phyloP scores from a whole-genome alignment of 2,113 vertebrate genomes.

The Centrocercus urophasianus region DNA sequence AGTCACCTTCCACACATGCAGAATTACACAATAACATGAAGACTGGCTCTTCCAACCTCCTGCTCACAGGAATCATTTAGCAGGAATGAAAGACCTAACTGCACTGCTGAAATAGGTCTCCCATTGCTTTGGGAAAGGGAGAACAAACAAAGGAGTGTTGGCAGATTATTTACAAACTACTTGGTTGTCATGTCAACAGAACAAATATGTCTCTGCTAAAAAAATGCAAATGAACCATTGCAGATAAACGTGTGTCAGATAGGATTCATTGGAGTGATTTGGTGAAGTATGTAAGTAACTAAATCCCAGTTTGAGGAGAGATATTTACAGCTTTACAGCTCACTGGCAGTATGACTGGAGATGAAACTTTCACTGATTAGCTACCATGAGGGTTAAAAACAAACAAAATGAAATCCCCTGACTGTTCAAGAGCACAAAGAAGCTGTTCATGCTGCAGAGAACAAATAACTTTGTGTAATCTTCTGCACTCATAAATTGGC shows the following conservation, averaged over 20 bases:
- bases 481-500: not conserved
- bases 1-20: not conserved
- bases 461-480: not conserved
- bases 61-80: not conserved
- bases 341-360: not conserved
- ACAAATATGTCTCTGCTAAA: not conserved
- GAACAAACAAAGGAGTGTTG: not conserved
- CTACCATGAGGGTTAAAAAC: slow-evolving; percentile 47
- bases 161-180: not conserved
- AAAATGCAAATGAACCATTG: not conserved
- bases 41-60: not conserved
- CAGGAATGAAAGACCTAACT: not conserved
- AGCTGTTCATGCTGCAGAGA: not conserved
- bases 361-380: slow-evolving; percentile 45
- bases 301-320: slow-evolving; percentile 46
- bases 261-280: not conserved
- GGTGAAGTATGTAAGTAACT: not conserved
- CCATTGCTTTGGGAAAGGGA: not conserved
- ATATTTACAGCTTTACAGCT: slow-evolving; percentile 42
- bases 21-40: not conserved
- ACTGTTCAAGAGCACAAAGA: not conserved
- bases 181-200: not conserved
- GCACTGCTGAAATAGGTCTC: not conserved
- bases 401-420: slow-evolving; percentile 13
- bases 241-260: not conserved